phyloP scores from a whole-genome alignment of 2,888 invertebrate genomes.

The Patella ulyssiponensis region DNA sequence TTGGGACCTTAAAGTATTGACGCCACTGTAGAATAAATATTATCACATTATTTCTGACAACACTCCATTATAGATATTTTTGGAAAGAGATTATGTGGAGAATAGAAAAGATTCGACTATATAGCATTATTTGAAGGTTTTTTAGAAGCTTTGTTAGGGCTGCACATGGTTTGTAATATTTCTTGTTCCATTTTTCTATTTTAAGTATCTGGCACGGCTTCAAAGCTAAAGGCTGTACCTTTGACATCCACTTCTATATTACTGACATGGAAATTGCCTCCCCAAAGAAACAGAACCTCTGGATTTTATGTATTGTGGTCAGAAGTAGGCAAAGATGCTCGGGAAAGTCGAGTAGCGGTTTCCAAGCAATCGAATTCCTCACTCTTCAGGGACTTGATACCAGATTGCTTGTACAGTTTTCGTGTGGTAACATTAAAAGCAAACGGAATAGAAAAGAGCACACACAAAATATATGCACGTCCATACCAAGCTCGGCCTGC shows the following conservation, averaged over 20 bases:
- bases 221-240: slow-evolving; percentile 33
- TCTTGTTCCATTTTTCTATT: background rate
- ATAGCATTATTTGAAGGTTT: too few species aligned
- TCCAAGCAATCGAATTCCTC: slow-evolving; percentile 28
- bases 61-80: too few species aligned
- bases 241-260: slow-evolving; percentile 29
- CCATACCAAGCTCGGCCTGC: slow-evolving; percentile 26
- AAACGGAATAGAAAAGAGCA: slow-evolving; percentile 23
- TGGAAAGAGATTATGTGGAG: too few species aligned
- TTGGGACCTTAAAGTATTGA: too few species aligned
- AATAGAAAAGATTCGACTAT: too few species aligned
- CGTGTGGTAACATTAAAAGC: slow-evolving; percentile 28
- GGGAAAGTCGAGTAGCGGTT: slow-evolving; percentile 24
- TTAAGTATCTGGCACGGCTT: slow-evolving; percentile 25
- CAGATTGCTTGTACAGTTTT: slow-evolving; percentile 35
- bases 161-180: too few species aligned
- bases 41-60: too few species aligned
- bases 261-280: slow-evolving; percentile 38
- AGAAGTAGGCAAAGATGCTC: slow-evolving; percentile 22
- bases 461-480: slow-evolving; percentile 22
- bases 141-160: too few species aligned
- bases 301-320: slow-evolving; percentile 34
- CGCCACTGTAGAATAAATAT: too few species aligned
- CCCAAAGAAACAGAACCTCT: slow-evolving; percentile 25
- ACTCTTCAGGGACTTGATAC: slow-evolving; percentile 27